Evolutionary conservation across 1,140 invertebrate genomes (phyloP).

Genomic region (Cydia strobilella): DNA sequence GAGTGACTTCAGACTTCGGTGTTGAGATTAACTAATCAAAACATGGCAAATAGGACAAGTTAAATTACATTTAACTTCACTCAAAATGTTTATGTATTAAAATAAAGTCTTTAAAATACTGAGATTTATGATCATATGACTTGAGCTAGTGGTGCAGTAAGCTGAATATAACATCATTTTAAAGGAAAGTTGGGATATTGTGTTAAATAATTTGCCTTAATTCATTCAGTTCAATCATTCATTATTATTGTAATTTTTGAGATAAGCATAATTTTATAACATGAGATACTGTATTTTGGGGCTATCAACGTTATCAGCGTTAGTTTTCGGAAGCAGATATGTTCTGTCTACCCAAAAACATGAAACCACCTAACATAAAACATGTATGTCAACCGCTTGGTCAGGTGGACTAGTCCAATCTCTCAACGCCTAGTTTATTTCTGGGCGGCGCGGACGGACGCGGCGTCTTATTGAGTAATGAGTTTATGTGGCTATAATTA

Average conservation of each 20-base stretch:
- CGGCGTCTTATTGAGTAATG: constrained; percentile 47
- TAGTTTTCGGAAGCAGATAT: not conserved
- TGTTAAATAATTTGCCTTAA: no score
- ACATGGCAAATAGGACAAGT: not conserved
- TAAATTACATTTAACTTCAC: not conserved
- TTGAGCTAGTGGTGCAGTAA: no score
- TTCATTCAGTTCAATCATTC: no score
- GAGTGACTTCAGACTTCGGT: constrained; percentile 20
- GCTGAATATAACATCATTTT: no score
- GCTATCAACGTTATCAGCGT: not conserved
- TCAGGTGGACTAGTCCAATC: constrained; percentile 32
- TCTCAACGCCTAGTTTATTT: constrained; percentile 48
- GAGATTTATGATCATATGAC: no score
- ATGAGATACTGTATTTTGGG: no score
- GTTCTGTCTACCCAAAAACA: not conserved
- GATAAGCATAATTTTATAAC: no score
- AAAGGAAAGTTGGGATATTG: no score
- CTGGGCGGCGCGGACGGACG: constrained; percentile 38
- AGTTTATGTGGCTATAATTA: constrained; percentile 11
- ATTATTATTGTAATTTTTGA: no score
- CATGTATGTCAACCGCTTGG: constrained; percentile 34
- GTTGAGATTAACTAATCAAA: constrained; percentile 23
- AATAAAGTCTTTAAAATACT: no score
- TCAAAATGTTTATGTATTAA: no score
- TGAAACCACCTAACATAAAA: constrained; percentile 37